Evolutionary conservation across 2,113 vertebrate genomes (phyloP).

Genomic region (Syrrhaptes paradoxus): DNA sequence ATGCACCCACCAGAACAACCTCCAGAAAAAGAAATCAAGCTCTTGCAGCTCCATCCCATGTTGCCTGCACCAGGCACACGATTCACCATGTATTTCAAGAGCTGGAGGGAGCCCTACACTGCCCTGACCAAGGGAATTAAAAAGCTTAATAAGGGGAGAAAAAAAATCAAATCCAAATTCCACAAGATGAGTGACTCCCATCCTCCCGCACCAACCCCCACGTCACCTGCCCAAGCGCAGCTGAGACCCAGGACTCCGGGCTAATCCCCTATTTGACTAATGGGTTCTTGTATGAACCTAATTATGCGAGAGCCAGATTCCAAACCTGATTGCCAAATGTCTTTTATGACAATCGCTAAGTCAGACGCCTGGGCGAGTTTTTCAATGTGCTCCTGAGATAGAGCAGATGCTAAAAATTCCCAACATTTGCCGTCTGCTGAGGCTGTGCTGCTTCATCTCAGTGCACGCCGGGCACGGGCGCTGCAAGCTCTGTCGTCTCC

Average conservation of each 20-base stretch:
- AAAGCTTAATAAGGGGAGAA: background rate
- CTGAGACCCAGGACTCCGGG: background rate
- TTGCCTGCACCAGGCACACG: background rate
- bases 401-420: background rate
- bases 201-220: background rate
- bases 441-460: background rate
- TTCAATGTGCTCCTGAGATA: background rate
- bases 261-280: background rate
- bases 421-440: accelerated
- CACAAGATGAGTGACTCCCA: background rate
- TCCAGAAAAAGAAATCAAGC: background rate
- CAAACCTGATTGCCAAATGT: background rate
- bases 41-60: background rate
- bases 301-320: background rate
- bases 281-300: background rate
- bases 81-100: background rate
- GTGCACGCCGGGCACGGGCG: accelerated
- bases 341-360: background rate
- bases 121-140: background rate
- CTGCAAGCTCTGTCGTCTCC: background rate
- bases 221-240: background rate
- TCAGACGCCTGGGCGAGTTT: background rate
- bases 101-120: background rate
- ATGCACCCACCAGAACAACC: too few relatives aligned
- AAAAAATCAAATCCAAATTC: background rate